Percentiles rank a stretch among this genome's conserved stretches.
phyloP scores from a whole-genome alignment of 2,888 invertebrate genomes.

The Apeira syringaria region DNA sequence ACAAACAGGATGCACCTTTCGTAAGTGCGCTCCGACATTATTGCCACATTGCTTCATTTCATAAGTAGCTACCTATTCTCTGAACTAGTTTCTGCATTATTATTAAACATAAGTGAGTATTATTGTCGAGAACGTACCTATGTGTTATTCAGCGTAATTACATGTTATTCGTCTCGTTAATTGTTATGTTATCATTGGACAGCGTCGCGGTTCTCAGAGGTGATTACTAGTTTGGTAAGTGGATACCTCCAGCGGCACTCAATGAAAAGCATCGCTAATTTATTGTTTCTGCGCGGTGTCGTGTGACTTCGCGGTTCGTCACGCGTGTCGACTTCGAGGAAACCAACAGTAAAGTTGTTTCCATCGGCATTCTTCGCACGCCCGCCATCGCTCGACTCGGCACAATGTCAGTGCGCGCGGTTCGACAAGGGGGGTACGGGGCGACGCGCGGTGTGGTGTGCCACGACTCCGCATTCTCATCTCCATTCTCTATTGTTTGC shows the following conservation, averaged over 20 bases:
- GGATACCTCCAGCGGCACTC: conserved; percentile 47
- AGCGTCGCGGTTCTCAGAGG: conserved; percentile 39
- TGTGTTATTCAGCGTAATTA: conserved; percentile 38
- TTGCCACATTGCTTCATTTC: conserved; percentile 42
- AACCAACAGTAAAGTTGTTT: conserved; percentile 74
- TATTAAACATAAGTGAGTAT: conserved; percentile 26
- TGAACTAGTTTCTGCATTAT: conserved; percentile 39
- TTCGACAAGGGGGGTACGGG: too few relatives aligned
- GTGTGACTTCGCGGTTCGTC: conserved; percentile 68
- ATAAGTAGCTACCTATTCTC: too few relatives aligned
- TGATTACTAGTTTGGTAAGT: conserved; percentile 48
- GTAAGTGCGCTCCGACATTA: conserved; percentile 32
- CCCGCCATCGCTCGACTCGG: conserved; percentile 46
- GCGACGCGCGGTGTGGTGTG: conserved; percentile 20
- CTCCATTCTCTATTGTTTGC: conserved; percentile 55
- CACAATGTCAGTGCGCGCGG: conserved; percentile 50
- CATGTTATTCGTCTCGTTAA: conserved; percentile 30
- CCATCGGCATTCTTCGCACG: conserved; percentile 73
- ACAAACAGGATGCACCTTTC: conserved; percentile 42
- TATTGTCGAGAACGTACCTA: too few relatives aligned
- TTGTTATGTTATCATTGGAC: conserved; percentile 37
- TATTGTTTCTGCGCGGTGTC: conserved; percentile 71
- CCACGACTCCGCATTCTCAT: conserved; percentile 45
- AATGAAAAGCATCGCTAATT: conserved; percentile 67
- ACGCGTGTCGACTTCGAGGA: conserved; percentile 71